These are phyloP conservation scores for Nomada flava DNA, from an alignment of 2,888 invertebrate genomes.

Conservation along the genomic window DNA sequence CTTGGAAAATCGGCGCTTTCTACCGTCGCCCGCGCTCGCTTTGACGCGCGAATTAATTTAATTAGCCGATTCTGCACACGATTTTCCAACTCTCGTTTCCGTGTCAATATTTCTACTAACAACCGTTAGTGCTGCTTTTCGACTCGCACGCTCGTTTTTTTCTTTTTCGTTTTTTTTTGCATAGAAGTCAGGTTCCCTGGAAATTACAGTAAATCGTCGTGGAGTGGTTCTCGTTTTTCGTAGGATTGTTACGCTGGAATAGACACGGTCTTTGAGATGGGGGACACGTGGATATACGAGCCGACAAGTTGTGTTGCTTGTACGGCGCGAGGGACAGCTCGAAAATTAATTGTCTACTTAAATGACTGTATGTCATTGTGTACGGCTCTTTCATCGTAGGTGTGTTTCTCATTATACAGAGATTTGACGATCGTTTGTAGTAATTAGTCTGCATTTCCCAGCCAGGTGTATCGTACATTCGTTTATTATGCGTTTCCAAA, in stretches of 20 bases:
- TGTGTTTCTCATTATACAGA: background rate
- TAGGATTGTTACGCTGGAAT: background rate
- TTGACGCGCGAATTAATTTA: constrained; percentile 62
- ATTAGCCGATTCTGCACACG: constrained; percentile 61
- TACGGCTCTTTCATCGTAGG: background rate
- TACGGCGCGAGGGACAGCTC: background rate
- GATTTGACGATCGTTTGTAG: constrained; percentile 10
- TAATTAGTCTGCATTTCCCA: background rate
- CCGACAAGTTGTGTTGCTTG: background rate
- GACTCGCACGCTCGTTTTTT: background rate
- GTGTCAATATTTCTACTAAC: constrained; percentile 30
- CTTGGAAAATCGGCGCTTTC: constrained; percentile 54
- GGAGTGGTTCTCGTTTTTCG: constrained; percentile 16
- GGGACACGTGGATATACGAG: too few relatives aligned
- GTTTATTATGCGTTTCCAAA: background rate
- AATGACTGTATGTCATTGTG: background rate
- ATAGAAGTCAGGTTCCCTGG: too few relatives aligned
- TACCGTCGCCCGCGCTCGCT: constrained; percentile 16
- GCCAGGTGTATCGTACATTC: background rate
- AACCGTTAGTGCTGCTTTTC: background rate
- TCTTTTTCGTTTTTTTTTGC: background rate
- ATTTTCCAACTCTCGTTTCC: constrained; percentile 36
- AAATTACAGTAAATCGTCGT: constrained; percentile 9
- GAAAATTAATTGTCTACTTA: too few relatives aligned
- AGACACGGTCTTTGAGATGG: too few relatives aligned